A percentile compares a stretch with the other conserved stretches of the same genome.
phyloP scores from a whole-genome alignment of 2,113 vertebrate species.

The Callipepla californica region DNA sequence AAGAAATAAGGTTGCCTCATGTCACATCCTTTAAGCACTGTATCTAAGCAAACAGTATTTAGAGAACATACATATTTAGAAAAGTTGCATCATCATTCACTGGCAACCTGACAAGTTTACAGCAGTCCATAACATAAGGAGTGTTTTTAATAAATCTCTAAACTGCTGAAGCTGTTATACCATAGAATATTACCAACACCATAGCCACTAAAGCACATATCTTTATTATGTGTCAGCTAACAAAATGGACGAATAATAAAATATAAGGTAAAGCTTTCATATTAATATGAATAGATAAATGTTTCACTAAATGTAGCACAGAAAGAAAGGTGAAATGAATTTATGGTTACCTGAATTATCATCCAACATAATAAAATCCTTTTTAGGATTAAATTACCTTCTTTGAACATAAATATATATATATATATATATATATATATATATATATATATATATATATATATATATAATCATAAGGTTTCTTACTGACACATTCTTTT shows the following conservation, averaged over 20 bases:
- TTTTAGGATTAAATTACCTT: slow-evolving; percentile 63
- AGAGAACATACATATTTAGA: background rate
- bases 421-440: slow-evolving; percentile 62
- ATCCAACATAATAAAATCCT: slow-evolving; percentile 49
- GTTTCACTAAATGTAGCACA: slow-evolving; percentile 16
- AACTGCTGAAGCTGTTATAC: background rate
- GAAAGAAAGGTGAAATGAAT: slow-evolving; percentile 29
- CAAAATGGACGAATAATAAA: slow-evolving; percentile 33
- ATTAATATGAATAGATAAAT: slow-evolving; percentile 9
- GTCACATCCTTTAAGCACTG: background rate
- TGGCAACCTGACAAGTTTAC: slow-evolving; percentile 23
- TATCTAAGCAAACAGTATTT: background rate
- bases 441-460: slow-evolving; percentile 62
- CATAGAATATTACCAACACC: background rate
- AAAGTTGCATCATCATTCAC: slow-evolving; percentile 25
- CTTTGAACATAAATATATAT: slow-evolving; percentile 44
- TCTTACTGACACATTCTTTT: slow-evolving; percentile 60
- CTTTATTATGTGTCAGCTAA: background rate
- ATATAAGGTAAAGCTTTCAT: background rate
- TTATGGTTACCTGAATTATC: slow-evolving; percentile 21
- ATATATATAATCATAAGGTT: slow-evolving; percentile 72
- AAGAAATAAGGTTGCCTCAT: background rate
- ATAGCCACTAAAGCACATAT: background rate
- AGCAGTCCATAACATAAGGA: slow-evolving; percentile 28
- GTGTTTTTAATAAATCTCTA: slow-evolving; percentile 5